phyloP scores from a whole-genome alignment of 2,113 vertebrate species.

The Dipodomys ordii region DNA sequence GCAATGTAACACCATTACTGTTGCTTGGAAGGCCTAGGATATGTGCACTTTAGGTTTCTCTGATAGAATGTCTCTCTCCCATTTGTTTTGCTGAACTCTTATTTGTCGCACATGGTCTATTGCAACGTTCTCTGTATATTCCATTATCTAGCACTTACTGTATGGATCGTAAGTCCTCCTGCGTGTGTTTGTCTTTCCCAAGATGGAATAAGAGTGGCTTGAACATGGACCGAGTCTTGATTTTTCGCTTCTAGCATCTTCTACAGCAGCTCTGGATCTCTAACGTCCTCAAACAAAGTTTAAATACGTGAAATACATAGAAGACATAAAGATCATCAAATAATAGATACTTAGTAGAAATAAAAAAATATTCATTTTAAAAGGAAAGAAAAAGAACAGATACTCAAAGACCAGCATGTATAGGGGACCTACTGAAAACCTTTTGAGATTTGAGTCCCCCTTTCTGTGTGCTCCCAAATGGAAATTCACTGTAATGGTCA shows the following conservation, averaged over 20 bases:
- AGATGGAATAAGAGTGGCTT: not conserved
- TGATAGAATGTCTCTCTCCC: not conserved
- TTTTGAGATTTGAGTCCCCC: not conserved
- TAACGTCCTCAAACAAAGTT: not conserved
- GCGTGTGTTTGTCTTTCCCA: not conserved
- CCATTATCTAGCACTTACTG: not conserved
- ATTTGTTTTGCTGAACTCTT: not conserved
- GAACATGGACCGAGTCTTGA: not conserved
- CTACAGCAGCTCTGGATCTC: not conserved
- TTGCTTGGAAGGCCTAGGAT: not conserved
- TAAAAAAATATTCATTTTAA: not conserved
- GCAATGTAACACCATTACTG: not conserved
- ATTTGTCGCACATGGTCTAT: not conserved
- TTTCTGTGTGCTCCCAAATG: not conserved
- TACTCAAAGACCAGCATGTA: constrained; percentile 5
- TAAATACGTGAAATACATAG: not conserved
- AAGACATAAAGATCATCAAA: not conserved
- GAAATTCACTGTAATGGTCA: not conserved
- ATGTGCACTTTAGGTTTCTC: not conserved
- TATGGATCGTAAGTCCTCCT: not conserved
- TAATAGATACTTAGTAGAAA: constrained; percentile 4
- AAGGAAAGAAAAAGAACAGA: not conserved
- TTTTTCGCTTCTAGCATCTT: not conserved
- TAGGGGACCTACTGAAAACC: constrained; percentile 34
- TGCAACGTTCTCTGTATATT: not conserved